A percentile compares a stretch with the other conserved stretches of the same genome.
These are phyloP conservation scores for Nannoperca obscura DNA, from an alignment of 2,797 vertebrate genomes.

Conservation along the genomic window DNA sequence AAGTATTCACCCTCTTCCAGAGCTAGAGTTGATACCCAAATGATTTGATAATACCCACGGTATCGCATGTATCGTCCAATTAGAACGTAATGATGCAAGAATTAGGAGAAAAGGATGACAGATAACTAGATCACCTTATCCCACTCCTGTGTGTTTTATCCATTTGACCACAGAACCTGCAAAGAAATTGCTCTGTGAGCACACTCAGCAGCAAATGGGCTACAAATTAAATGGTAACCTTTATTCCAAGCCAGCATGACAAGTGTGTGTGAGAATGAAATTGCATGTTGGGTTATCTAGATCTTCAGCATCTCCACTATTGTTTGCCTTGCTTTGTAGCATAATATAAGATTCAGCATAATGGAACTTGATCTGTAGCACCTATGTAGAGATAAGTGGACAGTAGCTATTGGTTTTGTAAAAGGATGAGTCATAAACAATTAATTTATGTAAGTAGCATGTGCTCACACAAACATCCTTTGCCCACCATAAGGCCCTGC, in stretches of 20 bases:
- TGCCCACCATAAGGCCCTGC: neutral
- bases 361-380: neutral
- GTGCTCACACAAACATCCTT: neutral
- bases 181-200: conserved; percentile 7
- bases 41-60: conserved; percentile 72
- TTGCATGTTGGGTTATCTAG: conserved; percentile 32
- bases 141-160: conserved; percentile 20
- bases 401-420: conserved; percentile 1
- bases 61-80: conserved; percentile 69
- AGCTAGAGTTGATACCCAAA: conserved; percentile 66
- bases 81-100: conserved; percentile 73
- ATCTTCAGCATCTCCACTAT: neutral
- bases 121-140: conserved; percentile 59
- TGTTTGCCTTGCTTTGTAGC: conserved; percentile 10
- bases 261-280: conserved; percentile 27
- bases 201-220: conserved; percentile 18
- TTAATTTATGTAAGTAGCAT: conserved; percentile 12
- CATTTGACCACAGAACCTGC: conserved; percentile 33
- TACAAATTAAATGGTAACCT: conserved; percentile 18
- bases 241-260: conserved; percentile 8
- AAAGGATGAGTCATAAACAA: conserved; percentile 18
- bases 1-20: conserved; percentile 58
- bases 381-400: conserved; percentile 12
- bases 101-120: conserved; percentile 62
- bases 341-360: neutral